Evolutionary conservation across 2,888 invertebrate species (phyloP).

Genomic region (Muscina levida): DNA sequence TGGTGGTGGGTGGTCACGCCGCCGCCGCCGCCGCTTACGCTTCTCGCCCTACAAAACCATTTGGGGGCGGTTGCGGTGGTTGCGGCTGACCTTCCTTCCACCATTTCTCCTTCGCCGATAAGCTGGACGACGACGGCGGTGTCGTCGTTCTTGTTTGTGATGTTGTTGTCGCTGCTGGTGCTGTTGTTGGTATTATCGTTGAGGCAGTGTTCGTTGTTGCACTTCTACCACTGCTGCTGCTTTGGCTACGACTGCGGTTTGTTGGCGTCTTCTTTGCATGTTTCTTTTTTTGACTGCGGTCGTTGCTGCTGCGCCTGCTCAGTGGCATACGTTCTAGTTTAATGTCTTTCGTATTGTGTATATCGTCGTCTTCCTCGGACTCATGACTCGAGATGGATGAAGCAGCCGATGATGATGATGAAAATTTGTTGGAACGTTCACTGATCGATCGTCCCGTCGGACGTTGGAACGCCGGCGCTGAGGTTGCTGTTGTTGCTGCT

Average conservation of each 20-base stretch:
- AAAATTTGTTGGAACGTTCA: conserved; percentile 52
- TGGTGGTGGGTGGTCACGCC: background rate
- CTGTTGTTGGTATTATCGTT: conserved; percentile 27
- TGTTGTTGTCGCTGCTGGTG: conserved; percentile 60
- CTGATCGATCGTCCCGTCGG: conserved; percentile 23
- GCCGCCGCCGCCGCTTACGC: conserved; percentile 18
- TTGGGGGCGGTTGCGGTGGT: conserved; percentile 75
- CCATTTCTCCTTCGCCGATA: conserved; percentile 76
- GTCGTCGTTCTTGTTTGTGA: conserved; percentile 46
- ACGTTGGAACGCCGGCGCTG: conserved; percentile 23
- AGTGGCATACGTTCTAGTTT: conserved; percentile 75
- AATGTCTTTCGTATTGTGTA: conserved; percentile 70
- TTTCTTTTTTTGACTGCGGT: conserved; percentile 50
- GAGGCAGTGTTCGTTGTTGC: conserved; percentile 56
- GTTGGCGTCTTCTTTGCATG: conserved; percentile 21
- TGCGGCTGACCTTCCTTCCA: conserved; percentile 69
- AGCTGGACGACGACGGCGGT: conserved; percentile 58
- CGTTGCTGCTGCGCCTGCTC: conserved; percentile 69
- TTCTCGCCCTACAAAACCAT: conserved; percentile 78
- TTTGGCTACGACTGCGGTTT: conserved; percentile 66
- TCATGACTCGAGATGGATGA: conserved; percentile 66
- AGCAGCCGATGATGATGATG: conserved; percentile 56
- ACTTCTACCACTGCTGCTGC: conserved; percentile 61
- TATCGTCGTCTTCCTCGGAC: conserved; percentile 67
- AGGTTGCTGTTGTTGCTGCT: conserved; percentile 54